Evolutionary conservation across 2,888 invertebrate species (phyloP).

Genomic region (Hydraecia micacea): DNA sequence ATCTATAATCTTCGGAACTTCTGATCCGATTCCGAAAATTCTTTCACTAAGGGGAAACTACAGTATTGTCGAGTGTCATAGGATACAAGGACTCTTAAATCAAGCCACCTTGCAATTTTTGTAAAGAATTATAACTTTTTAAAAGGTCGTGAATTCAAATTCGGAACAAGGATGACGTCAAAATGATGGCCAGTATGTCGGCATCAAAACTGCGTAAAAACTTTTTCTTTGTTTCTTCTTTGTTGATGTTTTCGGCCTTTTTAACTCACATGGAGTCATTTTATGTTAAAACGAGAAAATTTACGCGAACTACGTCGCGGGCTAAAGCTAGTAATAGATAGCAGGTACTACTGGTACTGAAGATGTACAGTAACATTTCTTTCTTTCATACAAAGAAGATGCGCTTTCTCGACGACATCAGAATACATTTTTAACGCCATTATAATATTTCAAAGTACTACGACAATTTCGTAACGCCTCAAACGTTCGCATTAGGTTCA

Average conservation of each 20-base stretch:
- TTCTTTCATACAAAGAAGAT: slow-evolving; percentile 11
- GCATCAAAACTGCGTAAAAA: neutral
- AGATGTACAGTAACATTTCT: neutral
- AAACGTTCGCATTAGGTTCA: slow-evolving; percentile 56
- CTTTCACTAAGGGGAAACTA: neutral
- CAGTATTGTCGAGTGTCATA: neutral
- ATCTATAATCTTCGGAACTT: neutral
- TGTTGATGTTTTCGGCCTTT: neutral
- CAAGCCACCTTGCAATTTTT: neutral
- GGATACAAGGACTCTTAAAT: too few species aligned
- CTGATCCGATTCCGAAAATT: neutral
- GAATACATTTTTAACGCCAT: slow-evolving; percentile 58
- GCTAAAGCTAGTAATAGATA: neutral
- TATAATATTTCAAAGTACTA: slow-evolving; percentile 57
- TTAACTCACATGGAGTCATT: neutral
- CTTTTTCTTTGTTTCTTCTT: neutral
- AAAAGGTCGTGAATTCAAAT: neutral
- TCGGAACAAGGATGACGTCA: neutral
- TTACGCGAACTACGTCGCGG: neutral
- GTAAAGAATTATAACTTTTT: neutral
- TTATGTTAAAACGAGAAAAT: neutral
- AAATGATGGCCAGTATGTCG: neutral
- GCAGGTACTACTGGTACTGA: neutral
- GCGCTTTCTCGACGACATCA: slow-evolving; percentile 44
- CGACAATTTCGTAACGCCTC: slow-evolving; percentile 50